Evolutionary conservation across 2,113 vertebrate species (phyloP).

Genomic region (Lota lota): DNA sequence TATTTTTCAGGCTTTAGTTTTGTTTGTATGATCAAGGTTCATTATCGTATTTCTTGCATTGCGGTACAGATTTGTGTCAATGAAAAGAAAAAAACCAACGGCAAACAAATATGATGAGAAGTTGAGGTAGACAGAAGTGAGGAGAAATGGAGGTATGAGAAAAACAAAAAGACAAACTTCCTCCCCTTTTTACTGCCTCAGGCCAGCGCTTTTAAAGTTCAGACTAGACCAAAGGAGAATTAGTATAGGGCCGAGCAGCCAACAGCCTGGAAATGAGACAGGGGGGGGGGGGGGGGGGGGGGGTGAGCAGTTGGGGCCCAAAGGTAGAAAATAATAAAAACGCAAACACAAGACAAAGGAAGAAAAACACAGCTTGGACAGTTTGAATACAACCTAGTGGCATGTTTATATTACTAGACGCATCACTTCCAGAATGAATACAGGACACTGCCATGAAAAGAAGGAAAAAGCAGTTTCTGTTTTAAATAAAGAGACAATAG

Average conservation of each 20-base stretch:
- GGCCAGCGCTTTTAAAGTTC: slow-evolving; percentile 63
- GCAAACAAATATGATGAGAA: slow-evolving; percentile 35
- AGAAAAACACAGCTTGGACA: background rate
- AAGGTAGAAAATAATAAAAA: background rate
- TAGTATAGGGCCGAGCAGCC: slow-evolving; percentile 41
- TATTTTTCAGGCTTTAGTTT: too few species aligned
- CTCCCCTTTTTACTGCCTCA: slow-evolving; percentile 11
- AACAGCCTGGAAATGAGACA: slow-evolving; percentile 65
- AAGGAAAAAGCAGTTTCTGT: too few species aligned
- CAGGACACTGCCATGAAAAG: too few species aligned
- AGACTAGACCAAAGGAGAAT: slow-evolving; percentile 56
- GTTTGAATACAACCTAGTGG: background rate
- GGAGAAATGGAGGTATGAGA: slow-evolving; percentile 18
- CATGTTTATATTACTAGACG: background rate
- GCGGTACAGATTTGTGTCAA: too few species aligned
- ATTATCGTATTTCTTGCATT: too few species aligned
- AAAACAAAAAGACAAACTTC: slow-evolving; percentile 7
- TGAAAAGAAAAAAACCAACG: background rate
- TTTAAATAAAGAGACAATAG: background rate
- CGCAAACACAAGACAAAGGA: background rate
- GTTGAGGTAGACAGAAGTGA: slow-evolving; percentile 17
- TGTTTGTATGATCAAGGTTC: too few species aligned
- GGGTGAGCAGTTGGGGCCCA: slow-evolving; percentile 34
- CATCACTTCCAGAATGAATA: background rate
- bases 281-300: slow-evolving; percentile 29